A percentile compares a stretch with the other conserved stretches of the same genome.
Evolutionary conservation across 2,888 invertebrate genomes (phyloP).

Genomic region (Ethmia dodecea): DNA sequence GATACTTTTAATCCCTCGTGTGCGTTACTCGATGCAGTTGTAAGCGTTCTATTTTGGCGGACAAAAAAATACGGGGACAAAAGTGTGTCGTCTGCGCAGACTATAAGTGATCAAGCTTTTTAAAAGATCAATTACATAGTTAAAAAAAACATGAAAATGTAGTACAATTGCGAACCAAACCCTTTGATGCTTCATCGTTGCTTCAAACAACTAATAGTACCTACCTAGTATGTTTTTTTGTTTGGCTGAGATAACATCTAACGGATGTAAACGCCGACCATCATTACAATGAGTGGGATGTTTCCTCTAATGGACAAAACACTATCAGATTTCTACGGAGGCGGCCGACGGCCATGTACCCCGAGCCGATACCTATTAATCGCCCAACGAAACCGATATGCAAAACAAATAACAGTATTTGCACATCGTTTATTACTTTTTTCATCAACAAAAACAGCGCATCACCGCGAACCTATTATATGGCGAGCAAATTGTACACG

Average conservation of each 20-base stretch:
- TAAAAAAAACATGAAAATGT: no score
- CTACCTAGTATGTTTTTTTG: conserved; percentile 34
- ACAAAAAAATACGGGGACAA: no score
- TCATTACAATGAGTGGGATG: conserved; percentile 59
- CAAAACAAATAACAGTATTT: conserved; percentile 69
- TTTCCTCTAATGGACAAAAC: conserved; percentile 63
- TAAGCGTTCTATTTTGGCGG: no score
- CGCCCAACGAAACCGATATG: conserved; percentile 55
- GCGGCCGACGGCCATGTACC: no score
- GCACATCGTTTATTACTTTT: conserved; percentile 54
- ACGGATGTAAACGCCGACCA: conserved; percentile 60
- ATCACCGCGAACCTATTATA: conserved; percentile 54
- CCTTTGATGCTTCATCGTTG: no score
- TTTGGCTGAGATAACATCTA: conserved; percentile 68
- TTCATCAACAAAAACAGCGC: conserved; percentile 40
- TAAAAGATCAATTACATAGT: no score
- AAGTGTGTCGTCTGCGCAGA: no score
- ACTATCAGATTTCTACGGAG: conserved; percentile 45
- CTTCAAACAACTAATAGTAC: no score
- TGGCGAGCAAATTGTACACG: conserved; percentile 57
- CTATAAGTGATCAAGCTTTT: no score
- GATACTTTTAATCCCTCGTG: no score
- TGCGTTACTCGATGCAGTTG: no score
- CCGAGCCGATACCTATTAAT: conserved; percentile 48
- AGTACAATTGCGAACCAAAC: no score